Evolutionary conservation across 1,140 invertebrate genomes (phyloP).

Genomic region (Cotesia glomerata): DNA sequence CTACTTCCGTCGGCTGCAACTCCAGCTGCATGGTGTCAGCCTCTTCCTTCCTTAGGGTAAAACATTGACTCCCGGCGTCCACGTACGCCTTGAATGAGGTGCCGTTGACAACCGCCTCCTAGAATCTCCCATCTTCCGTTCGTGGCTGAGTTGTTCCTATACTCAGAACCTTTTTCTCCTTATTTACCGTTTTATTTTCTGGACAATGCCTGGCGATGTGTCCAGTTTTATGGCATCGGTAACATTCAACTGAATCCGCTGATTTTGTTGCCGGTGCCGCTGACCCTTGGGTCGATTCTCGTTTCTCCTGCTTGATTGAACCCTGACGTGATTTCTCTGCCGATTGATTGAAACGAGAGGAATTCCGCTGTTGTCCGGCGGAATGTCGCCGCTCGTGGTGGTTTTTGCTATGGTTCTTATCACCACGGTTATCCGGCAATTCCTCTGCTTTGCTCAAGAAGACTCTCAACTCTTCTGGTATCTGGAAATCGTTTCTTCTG

Average conservation of each 20-base stretch:
- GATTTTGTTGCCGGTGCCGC: not conserved
- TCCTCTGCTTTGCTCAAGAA: constrained; percentile 23
- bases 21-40: constrained; percentile 20
- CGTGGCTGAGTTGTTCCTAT: constrained; percentile 8
- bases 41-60: constrained; percentile 23
- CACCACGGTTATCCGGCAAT: not conserved
- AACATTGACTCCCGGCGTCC: constrained; percentile 23
- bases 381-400: constrained; percentile 7
- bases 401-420: not conserved
- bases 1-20: constrained; percentile 16
- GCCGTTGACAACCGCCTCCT: constrained; percentile 23
- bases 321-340: no score
- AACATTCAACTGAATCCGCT: not conserved
- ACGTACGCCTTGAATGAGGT: constrained; percentile 19
- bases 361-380: constrained; percentile 2
- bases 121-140: not conserved
- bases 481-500: constrained; percentile 21
- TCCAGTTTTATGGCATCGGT: constrained; percentile 10
- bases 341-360: no score
- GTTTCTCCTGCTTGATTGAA: no score
- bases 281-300: no score
- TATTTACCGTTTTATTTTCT: constrained; percentile 1
- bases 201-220: constrained; percentile 16
- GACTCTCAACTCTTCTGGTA: constrained; percentile 10
- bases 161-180: constrained; percentile 18